Evolutionary conservation across 2,888 invertebrate species (phyloP).

Genomic region (Monopis laevigella): DNA sequence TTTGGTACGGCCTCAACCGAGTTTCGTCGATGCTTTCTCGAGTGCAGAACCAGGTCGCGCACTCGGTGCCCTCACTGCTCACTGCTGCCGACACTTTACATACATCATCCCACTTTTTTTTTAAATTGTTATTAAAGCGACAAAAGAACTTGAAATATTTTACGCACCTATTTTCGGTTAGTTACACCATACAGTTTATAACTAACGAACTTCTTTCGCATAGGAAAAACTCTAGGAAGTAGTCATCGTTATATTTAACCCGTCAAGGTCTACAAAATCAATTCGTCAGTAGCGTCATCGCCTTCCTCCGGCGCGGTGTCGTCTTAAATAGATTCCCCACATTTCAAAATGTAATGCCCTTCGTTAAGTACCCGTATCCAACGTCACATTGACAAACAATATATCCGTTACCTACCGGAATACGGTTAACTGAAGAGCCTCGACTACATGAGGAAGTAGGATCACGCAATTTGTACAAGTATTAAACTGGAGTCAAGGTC

Average conservation of each 20-base stretch:
- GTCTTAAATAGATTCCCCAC: no score
- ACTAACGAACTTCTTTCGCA: slow-evolving; percentile 6
- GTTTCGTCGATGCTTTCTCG: slow-evolving; percentile 67
- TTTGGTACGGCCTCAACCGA: slow-evolving; percentile 61
- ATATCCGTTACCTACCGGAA: no score
- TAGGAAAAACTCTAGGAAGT: slow-evolving; percentile 14
- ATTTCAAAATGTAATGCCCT: no score
- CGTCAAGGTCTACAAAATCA: slow-evolving; percentile 15
- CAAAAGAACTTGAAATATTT: no score
- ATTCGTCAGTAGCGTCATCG: slow-evolving; percentile 16
- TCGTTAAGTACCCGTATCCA: no score
- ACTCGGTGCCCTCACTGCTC: slow-evolving; percentile 41
- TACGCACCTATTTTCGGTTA: no score
- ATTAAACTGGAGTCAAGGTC: slow-evolving; percentile 60
- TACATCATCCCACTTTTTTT: slow-evolving; percentile 5
- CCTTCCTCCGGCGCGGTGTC: no score
- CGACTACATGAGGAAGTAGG: slow-evolving; percentile 53
- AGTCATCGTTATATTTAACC: slow-evolving; percentile 16
- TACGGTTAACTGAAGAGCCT: slow-evolving; percentile 36
- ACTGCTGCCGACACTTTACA: slow-evolving; percentile 5
- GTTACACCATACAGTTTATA: no score
- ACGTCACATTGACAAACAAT: no score
- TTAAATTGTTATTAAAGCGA: no score
- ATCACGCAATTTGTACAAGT: slow-evolving; percentile 44
- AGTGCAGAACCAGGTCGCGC: slow-evolving; percentile 63